Conservation (phyloP, 1,140 invertebrate genomes). For the Drosophila pruinosa region DNA sequence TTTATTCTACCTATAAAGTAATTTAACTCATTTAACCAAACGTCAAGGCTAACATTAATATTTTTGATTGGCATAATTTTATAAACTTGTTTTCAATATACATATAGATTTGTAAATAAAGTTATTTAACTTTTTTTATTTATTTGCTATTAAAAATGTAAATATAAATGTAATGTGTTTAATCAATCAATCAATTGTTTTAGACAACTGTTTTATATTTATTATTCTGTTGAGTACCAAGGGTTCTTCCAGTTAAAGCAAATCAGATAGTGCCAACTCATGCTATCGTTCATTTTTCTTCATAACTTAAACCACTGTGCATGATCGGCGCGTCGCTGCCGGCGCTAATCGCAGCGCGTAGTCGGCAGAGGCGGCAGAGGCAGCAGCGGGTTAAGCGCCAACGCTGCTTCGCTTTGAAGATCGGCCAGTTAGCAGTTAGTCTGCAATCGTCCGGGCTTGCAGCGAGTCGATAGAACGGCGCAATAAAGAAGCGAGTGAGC, state of each 20-base stretch:
- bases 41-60: too few species aligned
- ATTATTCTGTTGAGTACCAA: background rate
- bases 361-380: slow-evolving; percentile 24
- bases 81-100: too few species aligned
- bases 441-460: slow-evolving; percentile 71
- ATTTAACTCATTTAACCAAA: background rate
- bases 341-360: slow-evolving; percentile 30
- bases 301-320: slow-evolving; percentile 14
- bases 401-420: slow-evolving; percentile 65
- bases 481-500: slow-evolving; percentile 14
- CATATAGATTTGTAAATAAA: too few species aligned
- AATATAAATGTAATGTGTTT: background rate
- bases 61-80: too few species aligned
- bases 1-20: too few species aligned
- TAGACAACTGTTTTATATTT: background rate
- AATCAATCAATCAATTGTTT: background rate
- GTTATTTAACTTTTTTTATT: too few species aligned
- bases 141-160: background rate
- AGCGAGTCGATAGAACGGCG: slow-evolving; percentile 53
- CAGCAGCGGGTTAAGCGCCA: slow-evolving; percentile 67
- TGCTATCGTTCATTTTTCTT: background rate
- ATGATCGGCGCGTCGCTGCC: slow-evolving; percentile 3
- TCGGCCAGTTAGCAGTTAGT: slow-evolving; percentile 72
- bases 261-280: background rate
- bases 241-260: too few species aligned